These are phyloP conservation scores for Lophotriccus pileatus DNA, from an alignment of 2,797 vertebrate genomes.

Conservation along the genomic window DNA sequence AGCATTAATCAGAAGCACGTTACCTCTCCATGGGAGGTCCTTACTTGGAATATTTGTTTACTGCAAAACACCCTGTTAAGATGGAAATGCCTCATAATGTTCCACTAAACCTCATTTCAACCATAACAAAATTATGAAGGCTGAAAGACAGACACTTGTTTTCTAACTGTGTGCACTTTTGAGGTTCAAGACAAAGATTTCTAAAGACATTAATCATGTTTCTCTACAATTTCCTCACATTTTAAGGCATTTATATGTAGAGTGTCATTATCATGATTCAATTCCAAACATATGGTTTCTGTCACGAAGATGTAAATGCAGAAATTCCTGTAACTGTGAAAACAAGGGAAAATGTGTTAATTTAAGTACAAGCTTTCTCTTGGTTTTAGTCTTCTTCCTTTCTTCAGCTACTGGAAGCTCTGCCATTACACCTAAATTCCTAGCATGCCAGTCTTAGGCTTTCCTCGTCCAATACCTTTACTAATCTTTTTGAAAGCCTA, in stretches of 20 bases:
- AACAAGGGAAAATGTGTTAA: not conserved
- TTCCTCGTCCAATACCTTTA: not conserved
- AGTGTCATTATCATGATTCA: not conserved
- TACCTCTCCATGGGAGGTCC: slow-evolving; percentile 1
- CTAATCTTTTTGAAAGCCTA: not conserved
- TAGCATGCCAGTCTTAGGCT: not conserved
- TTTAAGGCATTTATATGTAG: slow-evolving; percentile 5
- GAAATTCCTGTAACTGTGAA: not conserved
- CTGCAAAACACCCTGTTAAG: not conserved
- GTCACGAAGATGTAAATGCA: slow-evolving; percentile 13
- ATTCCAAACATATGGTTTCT: not conserved
- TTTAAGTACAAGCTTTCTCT: not conserved
- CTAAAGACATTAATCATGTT: not conserved
- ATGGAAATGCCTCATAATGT: not conserved
- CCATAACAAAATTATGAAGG: not conserved
- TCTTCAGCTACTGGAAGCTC: not conserved
- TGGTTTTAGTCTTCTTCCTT: not conserved
- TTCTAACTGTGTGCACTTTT: not conserved
- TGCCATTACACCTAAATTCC: not conserved
- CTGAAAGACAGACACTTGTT: not conserved
- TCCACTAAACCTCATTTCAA: not conserved
- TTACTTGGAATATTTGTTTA: slow-evolving; percentile 1
- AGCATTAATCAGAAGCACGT: not conserved
- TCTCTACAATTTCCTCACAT: not conserved
- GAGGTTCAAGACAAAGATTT: slow-evolving; percentile 10